Evolutionary conservation across 2,113 vertebrate species (phyloP).

Genomic region (Agapornis roseicollis): DNA sequence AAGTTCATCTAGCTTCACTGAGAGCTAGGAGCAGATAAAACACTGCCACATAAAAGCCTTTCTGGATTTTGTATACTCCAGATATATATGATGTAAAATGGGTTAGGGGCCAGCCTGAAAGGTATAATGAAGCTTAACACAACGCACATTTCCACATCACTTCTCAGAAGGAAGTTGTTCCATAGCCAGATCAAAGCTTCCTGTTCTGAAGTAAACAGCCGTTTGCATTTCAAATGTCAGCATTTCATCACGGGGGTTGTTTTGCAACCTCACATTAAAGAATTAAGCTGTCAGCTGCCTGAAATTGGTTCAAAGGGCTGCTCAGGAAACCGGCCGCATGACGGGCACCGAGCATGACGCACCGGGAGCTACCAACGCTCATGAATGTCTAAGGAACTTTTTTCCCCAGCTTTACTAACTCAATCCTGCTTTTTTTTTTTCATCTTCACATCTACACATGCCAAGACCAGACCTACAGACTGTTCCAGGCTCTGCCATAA

Average conservation of each 20-base stretch:
- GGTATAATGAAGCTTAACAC: background rate
- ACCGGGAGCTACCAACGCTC: accelerated
- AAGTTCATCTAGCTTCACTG: background rate
- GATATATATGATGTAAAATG: accelerated
- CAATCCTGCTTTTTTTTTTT: accelerated
- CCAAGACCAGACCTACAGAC: accelerated
- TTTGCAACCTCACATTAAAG: background rate
- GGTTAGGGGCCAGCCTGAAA: background rate
- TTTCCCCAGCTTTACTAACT: background rate
- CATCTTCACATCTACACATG: background rate
- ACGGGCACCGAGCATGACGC: accelerated
- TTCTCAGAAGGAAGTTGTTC: background rate
- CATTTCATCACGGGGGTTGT: background rate
- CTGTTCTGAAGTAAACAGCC: background rate
- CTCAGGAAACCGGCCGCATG: background rate
- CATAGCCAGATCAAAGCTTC: background rate
- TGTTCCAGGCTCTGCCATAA: accelerated
- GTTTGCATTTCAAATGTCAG: background rate
- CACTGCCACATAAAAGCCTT: background rate
- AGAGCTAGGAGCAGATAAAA: background rate
- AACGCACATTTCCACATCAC: background rate
- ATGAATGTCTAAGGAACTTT: accelerated
- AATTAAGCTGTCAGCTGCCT: background rate
- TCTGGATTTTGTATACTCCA: background rate
- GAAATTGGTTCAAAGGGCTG: background rate